Evolutionary conservation across 2,113 vertebrate genomes (phyloP).

Genomic region (Menura novaehollandiae): DNA sequence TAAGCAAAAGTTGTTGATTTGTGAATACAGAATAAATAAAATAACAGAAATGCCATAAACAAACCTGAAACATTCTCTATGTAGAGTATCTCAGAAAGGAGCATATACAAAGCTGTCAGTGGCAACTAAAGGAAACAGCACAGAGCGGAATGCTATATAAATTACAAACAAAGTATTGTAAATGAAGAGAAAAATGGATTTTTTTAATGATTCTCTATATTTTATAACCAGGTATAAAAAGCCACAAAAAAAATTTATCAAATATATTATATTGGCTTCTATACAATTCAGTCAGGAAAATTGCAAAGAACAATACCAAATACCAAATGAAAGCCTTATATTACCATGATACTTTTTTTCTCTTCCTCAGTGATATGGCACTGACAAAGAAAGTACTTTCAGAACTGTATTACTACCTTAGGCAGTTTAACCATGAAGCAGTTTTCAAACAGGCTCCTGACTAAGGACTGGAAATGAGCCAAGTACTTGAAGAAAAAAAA

Average conservation of each 20-base stretch:
- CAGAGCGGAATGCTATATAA: background rate
- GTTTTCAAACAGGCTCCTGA: background rate
- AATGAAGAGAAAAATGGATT: background rate
- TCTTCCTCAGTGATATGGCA: background rate
- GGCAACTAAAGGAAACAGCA: background rate
- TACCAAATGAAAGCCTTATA: background rate
- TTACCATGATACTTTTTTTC: background rate
- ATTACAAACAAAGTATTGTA: background rate
- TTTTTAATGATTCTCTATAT: background rate
- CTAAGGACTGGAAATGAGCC: background rate
- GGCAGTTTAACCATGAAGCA: background rate
- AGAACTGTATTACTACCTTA: background rate
- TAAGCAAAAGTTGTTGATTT: background rate
- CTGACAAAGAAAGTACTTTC: background rate
- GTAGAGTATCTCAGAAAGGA: background rate
- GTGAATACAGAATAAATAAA: background rate
- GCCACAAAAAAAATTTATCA: background rate
- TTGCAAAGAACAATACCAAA: background rate
- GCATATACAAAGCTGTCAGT: background rate
- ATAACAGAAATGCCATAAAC: background rate
- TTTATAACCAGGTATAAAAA: background rate
- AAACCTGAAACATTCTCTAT: background rate
- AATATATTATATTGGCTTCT: background rate
- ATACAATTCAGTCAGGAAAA: background rate
- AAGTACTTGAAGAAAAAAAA: background rate